Conservation (phyloP, 2,797 vertebrate species). For the Leucoraja ocellata region DNA sequence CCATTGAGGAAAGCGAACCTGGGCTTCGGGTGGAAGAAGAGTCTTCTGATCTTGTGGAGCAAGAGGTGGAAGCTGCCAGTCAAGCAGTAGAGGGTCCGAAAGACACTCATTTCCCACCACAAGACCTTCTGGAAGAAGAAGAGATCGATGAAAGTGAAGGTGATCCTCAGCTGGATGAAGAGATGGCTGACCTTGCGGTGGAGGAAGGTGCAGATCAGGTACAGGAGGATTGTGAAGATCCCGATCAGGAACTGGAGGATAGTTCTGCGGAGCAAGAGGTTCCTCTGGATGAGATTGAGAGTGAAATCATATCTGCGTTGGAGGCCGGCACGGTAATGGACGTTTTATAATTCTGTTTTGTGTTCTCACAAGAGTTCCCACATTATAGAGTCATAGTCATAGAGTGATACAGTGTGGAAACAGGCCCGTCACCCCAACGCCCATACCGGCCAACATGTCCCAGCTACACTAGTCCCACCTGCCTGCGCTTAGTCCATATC, state of each 20-base stretch:
- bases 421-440: too few relatives aligned
- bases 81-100: neutral
- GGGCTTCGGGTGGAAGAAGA: neutral
- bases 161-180: constrained; percentile 40
- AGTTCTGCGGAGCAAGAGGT: neutral
- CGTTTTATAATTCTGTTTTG: neutral
- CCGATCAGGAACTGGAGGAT: neutral
- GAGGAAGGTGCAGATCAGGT: constrained; percentile 11
- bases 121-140: neutral
- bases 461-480: too few relatives aligned
- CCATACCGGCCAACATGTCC: too few relatives aligned
- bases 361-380: neutral
- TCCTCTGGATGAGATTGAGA: neutral
- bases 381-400: too few relatives aligned
- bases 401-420: too few relatives aligned
- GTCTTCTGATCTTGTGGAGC: neutral
- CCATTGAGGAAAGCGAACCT: too few relatives aligned
- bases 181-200: constrained; percentile 35
- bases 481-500: too few relatives aligned
- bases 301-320: neutral
- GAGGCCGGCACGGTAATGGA: neutral
- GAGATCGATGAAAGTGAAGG: constrained; percentile 24
- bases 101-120: neutral
- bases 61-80: neutral
- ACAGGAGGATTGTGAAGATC: constrained; percentile 5